Conservation (phyloP, 2,797 vertebrate genomes). For the Helarctos malayanus region DNA sequence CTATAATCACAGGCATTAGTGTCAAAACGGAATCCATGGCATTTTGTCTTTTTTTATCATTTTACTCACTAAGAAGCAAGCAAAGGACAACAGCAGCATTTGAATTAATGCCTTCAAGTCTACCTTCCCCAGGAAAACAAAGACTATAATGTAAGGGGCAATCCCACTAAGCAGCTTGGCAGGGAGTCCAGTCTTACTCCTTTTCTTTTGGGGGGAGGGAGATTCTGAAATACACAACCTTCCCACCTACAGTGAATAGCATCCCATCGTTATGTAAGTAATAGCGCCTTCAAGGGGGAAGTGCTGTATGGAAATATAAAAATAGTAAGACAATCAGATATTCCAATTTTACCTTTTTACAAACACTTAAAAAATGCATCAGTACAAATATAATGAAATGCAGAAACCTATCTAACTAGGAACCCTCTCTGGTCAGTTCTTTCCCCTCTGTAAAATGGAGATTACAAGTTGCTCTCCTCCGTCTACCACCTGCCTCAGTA, state of each 20-base stretch:
- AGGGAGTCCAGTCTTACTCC: not conserved
- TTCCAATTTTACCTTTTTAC: not conserved
- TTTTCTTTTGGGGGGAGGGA: not conserved
- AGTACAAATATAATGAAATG: not conserved
- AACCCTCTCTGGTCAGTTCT: not conserved
- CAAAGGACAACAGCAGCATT: conserved; percentile 22
- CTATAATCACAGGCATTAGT: conserved; percentile 1
- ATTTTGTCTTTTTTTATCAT: conserved; percentile 53
- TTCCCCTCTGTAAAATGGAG: not conserved
- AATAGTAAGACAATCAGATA: not conserved
- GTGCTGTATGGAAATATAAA: not conserved
- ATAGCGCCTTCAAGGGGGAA: not conserved
- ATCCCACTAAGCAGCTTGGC: conserved; percentile 52
- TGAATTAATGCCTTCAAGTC: conserved; percentile 67
- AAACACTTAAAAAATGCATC: not conserved
- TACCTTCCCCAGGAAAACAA: conserved; percentile 53
- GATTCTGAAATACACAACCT: conserved; percentile 49
- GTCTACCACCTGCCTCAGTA: not conserved
- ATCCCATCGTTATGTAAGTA: conserved; percentile 50
- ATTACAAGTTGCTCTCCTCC: not conserved
- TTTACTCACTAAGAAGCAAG: conserved; percentile 32
- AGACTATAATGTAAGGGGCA: conserved; percentile 20
- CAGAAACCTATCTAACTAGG: not conserved
- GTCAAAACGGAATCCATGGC: conserved; percentile 25
- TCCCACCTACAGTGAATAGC: not conserved